A percentile compares a stretch with the other conserved stretches of the same genome.
phyloP scores from a whole-genome alignment of 2,113 vertebrate species.

The Empidonax traillii region DNA sequence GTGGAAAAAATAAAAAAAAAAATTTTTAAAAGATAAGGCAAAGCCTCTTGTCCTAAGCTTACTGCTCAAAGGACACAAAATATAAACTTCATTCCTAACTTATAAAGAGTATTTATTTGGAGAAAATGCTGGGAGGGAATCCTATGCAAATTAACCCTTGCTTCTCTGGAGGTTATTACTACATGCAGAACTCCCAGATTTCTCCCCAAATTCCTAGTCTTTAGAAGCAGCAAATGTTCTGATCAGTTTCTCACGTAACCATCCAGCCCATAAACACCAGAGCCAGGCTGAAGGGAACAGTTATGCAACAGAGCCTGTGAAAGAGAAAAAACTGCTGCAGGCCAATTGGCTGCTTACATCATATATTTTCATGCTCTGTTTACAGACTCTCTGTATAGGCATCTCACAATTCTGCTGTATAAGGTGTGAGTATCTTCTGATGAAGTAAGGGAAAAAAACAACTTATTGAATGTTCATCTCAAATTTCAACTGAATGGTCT shows the following conservation, averaged over 20 bases:
- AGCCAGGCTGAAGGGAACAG: slow-evolving; percentile 19
- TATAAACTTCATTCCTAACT: neutral
- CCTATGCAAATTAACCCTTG: neutral
- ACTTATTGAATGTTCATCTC: neutral
- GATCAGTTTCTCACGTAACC: neutral
- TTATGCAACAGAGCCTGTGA: slow-evolving; percentile 19
- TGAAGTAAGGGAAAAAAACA: neutral
- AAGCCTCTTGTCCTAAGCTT: neutral
- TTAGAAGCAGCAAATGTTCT: neutral
- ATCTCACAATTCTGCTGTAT: neutral
- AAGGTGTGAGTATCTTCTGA: neutral
- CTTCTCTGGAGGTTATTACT: neutral
- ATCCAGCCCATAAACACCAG: neutral
- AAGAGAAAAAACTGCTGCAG: slow-evolving; percentile 28
- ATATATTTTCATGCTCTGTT: slow-evolving; percentile 53
- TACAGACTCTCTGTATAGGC: neutral
- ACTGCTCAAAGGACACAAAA: neutral
- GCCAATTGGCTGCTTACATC: slow-evolving; percentile 40
- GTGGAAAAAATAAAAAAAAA: neutral
- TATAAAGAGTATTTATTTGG: neutral
- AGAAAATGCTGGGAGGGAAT: neutral
- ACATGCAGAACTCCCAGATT: neutral
- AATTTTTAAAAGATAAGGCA: neutral
- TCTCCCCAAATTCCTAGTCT: neutral
- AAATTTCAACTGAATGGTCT: neutral